phyloP scores from a whole-genome alignment of 2,888 invertebrate genomes.

The Euzophera pinguis region DNA sequence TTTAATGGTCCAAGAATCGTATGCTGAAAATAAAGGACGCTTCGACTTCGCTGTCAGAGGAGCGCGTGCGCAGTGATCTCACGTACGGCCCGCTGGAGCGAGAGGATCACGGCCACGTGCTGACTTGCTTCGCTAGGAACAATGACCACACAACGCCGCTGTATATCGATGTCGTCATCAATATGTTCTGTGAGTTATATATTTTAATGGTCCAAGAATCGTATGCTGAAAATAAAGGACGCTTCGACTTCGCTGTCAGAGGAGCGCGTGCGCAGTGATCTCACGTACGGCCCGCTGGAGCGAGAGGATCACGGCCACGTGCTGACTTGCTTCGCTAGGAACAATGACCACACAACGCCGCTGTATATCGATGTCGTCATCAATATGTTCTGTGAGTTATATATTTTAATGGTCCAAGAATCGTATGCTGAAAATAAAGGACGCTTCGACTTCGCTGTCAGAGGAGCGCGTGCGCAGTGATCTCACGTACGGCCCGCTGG shows the following conservation, averaged over 20 bases:
- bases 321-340: slow-evolving; percentile 84
- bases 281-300: slow-evolving; percentile 80
- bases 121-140: slow-evolving; percentile 85
- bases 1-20: slow-evolving; percentile 68
- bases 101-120: slow-evolving; percentile 82
- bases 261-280: slow-evolving; percentile 82
- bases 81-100: slow-evolving; percentile 81
- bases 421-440: slow-evolving; percentile 73
- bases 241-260: slow-evolving; percentile 80
- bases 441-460: slow-evolving; percentile 79
- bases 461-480: slow-evolving; percentile 83
- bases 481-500: slow-evolving; percentile 80
- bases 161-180: slow-evolving; percentile 82
- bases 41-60: slow-evolving; percentile 79
- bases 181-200: slow-evolving; percentile 82
- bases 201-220: slow-evolving; percentile 64
- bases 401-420: slow-evolving; percentile 58
- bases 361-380: slow-evolving; percentile 83
- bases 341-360: slow-evolving; percentile 84
- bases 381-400: slow-evolving; percentile 84
- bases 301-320: slow-evolving; percentile 83
- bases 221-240: slow-evolving; percentile 74
- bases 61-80: slow-evolving; percentile 82
- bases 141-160: slow-evolving; percentile 84
- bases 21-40: slow-evolving; percentile 76